phyloP scores from a whole-genome alignment of 2,888 invertebrate genomes.

The Scelioninae gen. 1 region DNA sequence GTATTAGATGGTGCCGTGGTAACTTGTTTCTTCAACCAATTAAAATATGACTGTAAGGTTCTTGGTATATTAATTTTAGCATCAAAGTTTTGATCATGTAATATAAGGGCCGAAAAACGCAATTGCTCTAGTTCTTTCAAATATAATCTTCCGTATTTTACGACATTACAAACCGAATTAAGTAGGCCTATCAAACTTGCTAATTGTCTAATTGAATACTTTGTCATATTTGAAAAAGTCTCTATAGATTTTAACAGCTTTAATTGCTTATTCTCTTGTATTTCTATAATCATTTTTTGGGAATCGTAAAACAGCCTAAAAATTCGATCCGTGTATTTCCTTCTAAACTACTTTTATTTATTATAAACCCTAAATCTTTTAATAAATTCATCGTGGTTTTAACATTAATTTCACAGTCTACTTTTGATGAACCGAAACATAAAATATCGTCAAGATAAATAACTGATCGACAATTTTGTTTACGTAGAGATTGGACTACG shows the following conservation, averaged over 20 bases:
- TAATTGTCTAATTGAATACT: background rate
- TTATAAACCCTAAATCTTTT: background rate
- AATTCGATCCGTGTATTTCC: background rate
- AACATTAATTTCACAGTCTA: background rate
- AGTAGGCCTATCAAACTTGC: background rate
- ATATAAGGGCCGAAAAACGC: too few species aligned
- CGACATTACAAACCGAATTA: background rate
- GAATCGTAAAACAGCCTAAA: background rate
- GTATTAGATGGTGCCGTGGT: background rate
- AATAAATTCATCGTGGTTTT: background rate
- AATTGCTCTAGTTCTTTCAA: background rate
- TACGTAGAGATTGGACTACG: background rate
- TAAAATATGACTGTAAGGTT: background rate
- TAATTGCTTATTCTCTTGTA: too few species aligned
- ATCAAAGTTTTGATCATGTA: too few species aligned
- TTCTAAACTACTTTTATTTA: background rate
- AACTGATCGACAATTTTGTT: background rate
- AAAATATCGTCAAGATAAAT: constrained; percentile 1
- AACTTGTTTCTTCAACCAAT: background rate
- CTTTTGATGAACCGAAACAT: background rate
- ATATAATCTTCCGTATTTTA: background rate
- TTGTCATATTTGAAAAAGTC: background rate
- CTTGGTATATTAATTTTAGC: too few species aligned
- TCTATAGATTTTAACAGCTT: too few species aligned
- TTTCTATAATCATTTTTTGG: background rate